A percentile compares a stretch with the other conserved stretches of the same genome.
Evolutionary conservation across 2,888 invertebrate species (phyloP).

Genomic region (Macrostomum cliftonense): DNA sequence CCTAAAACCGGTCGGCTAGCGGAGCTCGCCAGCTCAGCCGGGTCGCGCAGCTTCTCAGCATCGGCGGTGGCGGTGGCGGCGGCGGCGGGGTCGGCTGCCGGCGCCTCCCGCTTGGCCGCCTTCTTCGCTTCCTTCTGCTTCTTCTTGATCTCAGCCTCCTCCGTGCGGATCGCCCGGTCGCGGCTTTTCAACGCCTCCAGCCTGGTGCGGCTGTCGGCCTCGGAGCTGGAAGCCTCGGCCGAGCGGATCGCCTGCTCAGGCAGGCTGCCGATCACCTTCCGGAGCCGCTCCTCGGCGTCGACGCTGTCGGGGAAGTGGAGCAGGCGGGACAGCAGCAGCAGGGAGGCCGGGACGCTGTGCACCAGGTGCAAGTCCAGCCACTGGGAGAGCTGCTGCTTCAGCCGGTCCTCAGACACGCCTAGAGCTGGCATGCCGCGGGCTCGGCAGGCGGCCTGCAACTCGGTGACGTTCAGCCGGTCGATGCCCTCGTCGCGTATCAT

Average conservation of each 20-base stretch:
- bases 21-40: no score
- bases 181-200: no score
- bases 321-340: conserved; percentile 74
- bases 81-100: no score
- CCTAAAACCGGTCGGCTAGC: no score
- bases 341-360: conserved; percentile 79
- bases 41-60: no score
- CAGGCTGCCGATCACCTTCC: conserved; percentile 56
- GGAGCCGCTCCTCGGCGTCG: conserved; percentile 69
- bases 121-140: no score
- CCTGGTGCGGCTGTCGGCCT: no score
- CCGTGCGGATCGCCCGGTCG: no score
- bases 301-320: conserved; percentile 69
- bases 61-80: no score
- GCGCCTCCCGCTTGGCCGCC: no score
- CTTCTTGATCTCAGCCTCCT: no score
- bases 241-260: neutral
- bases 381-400: conserved; percentile 64
- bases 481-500: conserved; percentile 56
- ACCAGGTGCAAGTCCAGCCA: conserved; percentile 87
- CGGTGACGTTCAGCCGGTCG: conserved; percentile 60
- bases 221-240: no score
- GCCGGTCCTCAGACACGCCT: conserved; percentile 67
- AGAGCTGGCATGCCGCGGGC: conserved; percentile 89
- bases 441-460: conserved; percentile 79